phyloP scores from a whole-genome alignment of 2,888 invertebrate species.

The Anagyrus pseudococci region DNA sequence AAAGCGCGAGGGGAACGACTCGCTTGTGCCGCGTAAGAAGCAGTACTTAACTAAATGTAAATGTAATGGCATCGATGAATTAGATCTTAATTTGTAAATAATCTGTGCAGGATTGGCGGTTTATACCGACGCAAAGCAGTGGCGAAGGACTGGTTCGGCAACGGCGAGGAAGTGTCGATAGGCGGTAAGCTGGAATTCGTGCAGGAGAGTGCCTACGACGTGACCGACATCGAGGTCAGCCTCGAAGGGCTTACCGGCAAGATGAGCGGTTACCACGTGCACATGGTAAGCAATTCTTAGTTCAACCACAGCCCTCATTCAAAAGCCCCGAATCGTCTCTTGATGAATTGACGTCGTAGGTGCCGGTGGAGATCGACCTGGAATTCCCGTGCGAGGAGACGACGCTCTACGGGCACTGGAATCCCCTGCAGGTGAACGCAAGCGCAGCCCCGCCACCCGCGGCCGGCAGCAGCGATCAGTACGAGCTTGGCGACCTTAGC shows the following conservation, averaged over 20 bases:
- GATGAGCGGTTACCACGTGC: conserved; percentile 80
- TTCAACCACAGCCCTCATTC: too few relatives aligned
- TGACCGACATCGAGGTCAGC: conserved; percentile 78
- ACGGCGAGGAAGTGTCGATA: conserved; percentile 71
- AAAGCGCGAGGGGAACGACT: conserved; percentile 86
- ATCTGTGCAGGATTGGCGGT: conserved; percentile 70
- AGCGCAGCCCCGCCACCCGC: conserved; percentile 68
- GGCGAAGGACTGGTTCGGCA: conserved; percentile 87
- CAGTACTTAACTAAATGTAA: background rate
- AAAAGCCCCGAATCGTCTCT: too few relatives aligned
- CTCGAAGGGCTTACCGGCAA: conserved; percentile 73
- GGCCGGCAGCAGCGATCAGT: conserved; percentile 83
- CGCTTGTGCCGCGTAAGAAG: conserved; percentile 84
- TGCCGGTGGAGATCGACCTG: conserved; percentile 80
- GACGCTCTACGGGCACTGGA: conserved; percentile 84
- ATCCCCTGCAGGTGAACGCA: conserved; percentile 78
- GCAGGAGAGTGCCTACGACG: conserved; percentile 86
- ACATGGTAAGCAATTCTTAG: conserved; percentile 68
- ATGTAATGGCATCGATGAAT: background rate
- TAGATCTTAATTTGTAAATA: background rate
- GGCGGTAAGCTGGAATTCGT: conserved; percentile 81
- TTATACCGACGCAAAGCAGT: conserved; percentile 83
- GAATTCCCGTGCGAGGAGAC: conserved; percentile 88
- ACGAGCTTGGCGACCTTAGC: conserved; percentile 85
- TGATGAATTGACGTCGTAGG: conserved; percentile 63